Evolutionary conservation across 1,140 invertebrate genomes (phyloP).

Genomic region (Helicoverpa zea): DNA sequence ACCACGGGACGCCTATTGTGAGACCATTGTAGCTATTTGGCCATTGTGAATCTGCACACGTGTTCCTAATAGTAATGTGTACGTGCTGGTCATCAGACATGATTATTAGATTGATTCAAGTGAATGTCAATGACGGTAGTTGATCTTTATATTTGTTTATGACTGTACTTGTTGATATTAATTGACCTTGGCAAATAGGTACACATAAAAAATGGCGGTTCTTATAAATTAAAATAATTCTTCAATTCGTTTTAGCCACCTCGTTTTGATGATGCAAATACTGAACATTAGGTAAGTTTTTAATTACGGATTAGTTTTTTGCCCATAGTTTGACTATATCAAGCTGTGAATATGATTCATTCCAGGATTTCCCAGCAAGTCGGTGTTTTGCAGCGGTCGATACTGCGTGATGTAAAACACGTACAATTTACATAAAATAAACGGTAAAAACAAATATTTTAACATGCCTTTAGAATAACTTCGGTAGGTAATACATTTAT

Average conservation of each 20-base stretch:
- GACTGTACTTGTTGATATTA: no score
- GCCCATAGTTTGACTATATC: background rate
- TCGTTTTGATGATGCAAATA: background rate
- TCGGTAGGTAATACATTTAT: background rate
- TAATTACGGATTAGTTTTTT: background rate
- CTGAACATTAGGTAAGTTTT: background rate
- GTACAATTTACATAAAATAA: conserved; percentile 10
- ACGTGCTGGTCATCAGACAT: conserved; percentile 18
- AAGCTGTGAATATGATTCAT: conserved; percentile 28
- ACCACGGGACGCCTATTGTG: conserved; percentile 41
- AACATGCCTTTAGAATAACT: background rate
- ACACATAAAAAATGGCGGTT: no score
- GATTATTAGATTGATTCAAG: conserved; percentile 25
- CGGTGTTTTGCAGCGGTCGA: conserved; percentile 19
- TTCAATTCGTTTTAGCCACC: no score
- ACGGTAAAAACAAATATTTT: background rate
- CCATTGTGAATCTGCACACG: conserved; percentile 42
- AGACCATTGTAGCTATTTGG: conserved; percentile 39
- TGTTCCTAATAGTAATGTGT: conserved; percentile 30
- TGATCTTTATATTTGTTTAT: no score
- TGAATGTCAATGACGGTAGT: conserved; percentile 11
- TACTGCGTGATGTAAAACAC: conserved; percentile 17
- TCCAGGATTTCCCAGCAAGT: conserved; percentile 23
- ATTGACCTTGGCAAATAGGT: no score
- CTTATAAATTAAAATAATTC: no score